These are phyloP conservation scores for Cyprinodon tularosa DNA, from an alignment of 2,113 vertebrate species.

Conservation along the genomic window DNA sequence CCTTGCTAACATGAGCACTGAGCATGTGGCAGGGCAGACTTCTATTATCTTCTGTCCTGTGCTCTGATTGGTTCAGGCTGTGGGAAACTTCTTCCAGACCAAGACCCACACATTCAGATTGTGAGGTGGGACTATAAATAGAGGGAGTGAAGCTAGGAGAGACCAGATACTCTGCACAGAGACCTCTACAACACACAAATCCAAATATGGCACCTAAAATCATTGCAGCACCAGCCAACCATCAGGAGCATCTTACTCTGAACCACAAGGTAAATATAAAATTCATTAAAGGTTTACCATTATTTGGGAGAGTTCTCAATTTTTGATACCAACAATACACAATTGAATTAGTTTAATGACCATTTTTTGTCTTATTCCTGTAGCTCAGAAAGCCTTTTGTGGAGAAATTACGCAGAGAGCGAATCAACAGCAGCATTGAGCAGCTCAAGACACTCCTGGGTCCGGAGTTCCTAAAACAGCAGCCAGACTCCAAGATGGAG, in stretches of 20 bases:
- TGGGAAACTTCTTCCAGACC: conserved; percentile 69
- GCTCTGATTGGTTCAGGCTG: conserved; percentile 73
- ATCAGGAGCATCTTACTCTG: conserved; percentile 37
- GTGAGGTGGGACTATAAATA: conserved; percentile 78
- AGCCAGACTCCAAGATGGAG: conserved; percentile 75
- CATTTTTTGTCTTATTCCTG: conserved; percentile 12
- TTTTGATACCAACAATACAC: neutral
- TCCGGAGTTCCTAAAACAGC: conserved; percentile 66
- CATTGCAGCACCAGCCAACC: conserved; percentile 51
- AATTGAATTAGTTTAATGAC: conserved; percentile 8
- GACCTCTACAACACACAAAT: conserved; percentile 12
- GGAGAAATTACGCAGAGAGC: conserved; percentile 71
- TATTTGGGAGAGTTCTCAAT: neutral
- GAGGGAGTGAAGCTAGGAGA: conserved; percentile 64
- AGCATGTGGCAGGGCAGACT: conserved; percentile 10
- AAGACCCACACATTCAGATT: conserved; percentile 79
- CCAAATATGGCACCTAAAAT: conserved; percentile 58
- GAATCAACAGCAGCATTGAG: conserved; percentile 73
- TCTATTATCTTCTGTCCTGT: neutral
- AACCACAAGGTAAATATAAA: conserved; percentile 62
- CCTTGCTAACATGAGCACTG: conserved; percentile 8
- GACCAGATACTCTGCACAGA: conserved; percentile 69
- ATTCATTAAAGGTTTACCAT: neutral
- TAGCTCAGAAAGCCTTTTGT: conserved; percentile 65
- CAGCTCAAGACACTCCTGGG: conserved; percentile 68